These are phyloP conservation scores for Rotaria sp. DNA, from an alignment of 2,888 invertebrate genomes.

Conservation along the genomic window DNA sequence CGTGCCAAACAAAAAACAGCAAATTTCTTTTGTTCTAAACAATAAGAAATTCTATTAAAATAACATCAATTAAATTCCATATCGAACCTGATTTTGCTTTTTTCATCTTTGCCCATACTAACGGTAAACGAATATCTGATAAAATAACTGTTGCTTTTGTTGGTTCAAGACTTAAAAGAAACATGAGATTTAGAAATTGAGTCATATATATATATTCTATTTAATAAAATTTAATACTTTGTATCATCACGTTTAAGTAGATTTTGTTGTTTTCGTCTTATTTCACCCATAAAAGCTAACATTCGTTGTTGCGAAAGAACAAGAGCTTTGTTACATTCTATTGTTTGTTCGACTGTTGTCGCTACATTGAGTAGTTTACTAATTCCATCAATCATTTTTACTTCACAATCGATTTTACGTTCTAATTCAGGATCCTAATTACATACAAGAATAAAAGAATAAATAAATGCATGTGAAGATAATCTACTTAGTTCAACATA, in stretches of 20 bases:
- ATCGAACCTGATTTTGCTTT: not conserved
- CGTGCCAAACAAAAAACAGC: slow-evolving; percentile 23
- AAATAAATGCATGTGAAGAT: not conserved
- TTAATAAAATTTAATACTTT: not conserved
- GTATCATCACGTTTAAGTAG: not conserved
- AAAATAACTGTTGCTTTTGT: not conserved
- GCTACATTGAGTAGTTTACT: slow-evolving; percentile 11
- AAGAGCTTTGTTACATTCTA: not conserved
- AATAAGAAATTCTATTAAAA: no score
- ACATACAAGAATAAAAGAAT: not conserved
- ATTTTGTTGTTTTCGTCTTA: slow-evolving; percentile 12
- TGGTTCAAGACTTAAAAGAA: not conserved
- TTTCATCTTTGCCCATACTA: not conserved
- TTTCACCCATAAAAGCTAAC: slow-evolving; percentile 21
- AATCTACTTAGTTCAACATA: not conserved
- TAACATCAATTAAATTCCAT: no score
- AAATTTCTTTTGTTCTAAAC: slow-evolving; percentile 16
- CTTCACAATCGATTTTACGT: slow-evolving; percentile 21
- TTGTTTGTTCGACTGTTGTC: not conserved
- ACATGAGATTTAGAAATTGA: no score
- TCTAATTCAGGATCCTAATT: slow-evolving; percentile 20
- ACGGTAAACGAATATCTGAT: not conserved
- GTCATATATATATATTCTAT: no score
- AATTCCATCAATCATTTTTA: slow-evolving; percentile 20
- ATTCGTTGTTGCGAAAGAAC: slow-evolving; percentile 12